Percentiles rank a stretch among this genome's conserved stretches.
Evolutionary conservation across 2,888 invertebrate genomes (phyloP).

Genomic region (Diaphora mendica): DNA sequence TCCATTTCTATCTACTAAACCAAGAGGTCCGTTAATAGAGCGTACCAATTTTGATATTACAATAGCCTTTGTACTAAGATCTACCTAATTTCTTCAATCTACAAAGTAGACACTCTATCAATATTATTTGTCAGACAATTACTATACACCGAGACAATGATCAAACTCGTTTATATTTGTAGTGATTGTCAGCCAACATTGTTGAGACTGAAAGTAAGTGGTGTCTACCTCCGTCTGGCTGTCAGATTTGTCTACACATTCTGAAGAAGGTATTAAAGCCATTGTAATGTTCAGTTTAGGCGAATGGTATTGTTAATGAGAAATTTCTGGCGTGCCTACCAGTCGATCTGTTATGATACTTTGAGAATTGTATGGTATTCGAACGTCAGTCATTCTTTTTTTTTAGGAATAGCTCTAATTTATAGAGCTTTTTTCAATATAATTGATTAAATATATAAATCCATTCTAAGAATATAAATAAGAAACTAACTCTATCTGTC

Average conservation of each 20-base stretch:
- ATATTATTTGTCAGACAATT: background rate
- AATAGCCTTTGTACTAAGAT: too few species aligned
- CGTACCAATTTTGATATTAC: too few species aligned
- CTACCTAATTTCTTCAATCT: too few species aligned
- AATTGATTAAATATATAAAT: too few species aligned
- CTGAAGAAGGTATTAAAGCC: constrained; percentile 11
- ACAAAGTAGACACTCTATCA: background rate
- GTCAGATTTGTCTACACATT: background rate
- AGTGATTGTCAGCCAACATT: constrained; percentile 27
- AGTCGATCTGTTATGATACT: background rate
- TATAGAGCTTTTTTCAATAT: too few species aligned
- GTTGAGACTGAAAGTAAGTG: constrained; percentile 43
- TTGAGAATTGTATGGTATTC: background rate
- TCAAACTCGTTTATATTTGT: constrained; percentile 31
- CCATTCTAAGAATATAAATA: too few species aligned
- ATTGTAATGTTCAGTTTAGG: constrained; percentile 8
- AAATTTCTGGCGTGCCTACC: background rate
- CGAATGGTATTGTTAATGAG: constrained; percentile 5
- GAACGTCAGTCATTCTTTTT: too few species aligned
- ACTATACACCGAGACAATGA: background rate
- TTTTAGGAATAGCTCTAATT: too few species aligned
- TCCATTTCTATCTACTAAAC: too few species aligned
- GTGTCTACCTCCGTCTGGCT: constrained; percentile 10
- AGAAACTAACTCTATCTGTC: too few species aligned
- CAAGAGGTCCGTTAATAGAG: too few species aligned